Base-by-base conservation (phyloP, 2,888 invertebrate species). In the Polyommatus icarus region DNA sequence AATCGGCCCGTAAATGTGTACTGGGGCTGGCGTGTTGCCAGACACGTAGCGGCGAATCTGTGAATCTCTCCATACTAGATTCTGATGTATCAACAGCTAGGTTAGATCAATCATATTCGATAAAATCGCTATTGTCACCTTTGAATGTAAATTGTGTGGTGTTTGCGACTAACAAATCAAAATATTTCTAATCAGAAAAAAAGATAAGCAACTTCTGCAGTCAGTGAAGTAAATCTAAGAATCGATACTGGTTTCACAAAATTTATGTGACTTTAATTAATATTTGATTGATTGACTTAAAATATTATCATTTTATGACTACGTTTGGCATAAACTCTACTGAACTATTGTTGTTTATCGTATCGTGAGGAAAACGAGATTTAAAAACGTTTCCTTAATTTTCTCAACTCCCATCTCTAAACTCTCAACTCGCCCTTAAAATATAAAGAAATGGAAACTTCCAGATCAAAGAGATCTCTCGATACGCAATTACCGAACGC, bases 21-120 rank as follows among this genome's bases (percentile, higher is more conserved):
- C 89, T 88, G 90, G 86, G 89, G 89, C 88, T 93, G 93, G 93
- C 89, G 80, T 78, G 78, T 80, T 82, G 91, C 93, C 93, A 93
- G 80, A 82, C 86, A 85, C 87, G 89, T 87, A 87, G 85, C 83
- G 83, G 85, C 84, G 84, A 88, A 85, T 87, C 88, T 86, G 87
- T 85, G 87, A 89, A 89, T 87, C 90, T 91, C 89, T 90, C 87
- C 88, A 84, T 83, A 80, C 83, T 84, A 83, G 86, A 88, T 81
- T 89, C 88, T 87, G 86, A 88, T 87, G 85, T 83, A 89, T 90
- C 88, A 87, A 88, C 87, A 88, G 40, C 85, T 86, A 89, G 89
- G 86, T 81, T 80, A 81, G 76, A 78, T 79, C 79, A 76, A 79
- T 78, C 71, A 79, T 79, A 76, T 79, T 78, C 15, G 29, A 67